A percentile compares a stretch with the other conserved stretches of the same genome.
Conservation (phyloP, 2,888 invertebrate genomes). For the Ptilodon capucinus region DNA sequence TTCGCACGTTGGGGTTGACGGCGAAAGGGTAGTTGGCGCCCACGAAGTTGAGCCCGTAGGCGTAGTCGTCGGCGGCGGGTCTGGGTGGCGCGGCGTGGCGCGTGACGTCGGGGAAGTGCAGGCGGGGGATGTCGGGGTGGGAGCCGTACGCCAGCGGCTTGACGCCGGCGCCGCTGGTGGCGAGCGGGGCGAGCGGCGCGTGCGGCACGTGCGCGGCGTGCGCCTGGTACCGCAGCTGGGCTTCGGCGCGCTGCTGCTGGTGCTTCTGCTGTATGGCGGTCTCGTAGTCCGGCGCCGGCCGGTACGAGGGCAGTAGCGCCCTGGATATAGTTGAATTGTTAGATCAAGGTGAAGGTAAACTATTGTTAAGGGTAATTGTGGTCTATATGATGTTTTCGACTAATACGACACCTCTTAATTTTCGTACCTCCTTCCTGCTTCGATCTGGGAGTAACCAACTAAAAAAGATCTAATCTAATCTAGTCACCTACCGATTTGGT, state of each 20-base stretch:
- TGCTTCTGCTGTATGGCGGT: conserved; percentile 95
- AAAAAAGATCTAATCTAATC: too few species aligned
- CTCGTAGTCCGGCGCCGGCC: conserved; percentile 97
- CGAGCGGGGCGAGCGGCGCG: conserved; percentile 48
- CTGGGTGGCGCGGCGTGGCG: conserved; percentile 65
- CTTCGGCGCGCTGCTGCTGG: conserved; percentile 74
- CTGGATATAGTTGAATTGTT: conserved; percentile 63
- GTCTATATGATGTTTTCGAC: too few species aligned
- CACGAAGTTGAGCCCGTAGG: conserved; percentile 61
- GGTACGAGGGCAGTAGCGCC: conserved; percentile 91
- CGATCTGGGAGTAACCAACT: too few species aligned
- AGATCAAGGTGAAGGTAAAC: neutral
- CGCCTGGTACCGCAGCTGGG: conserved; percentile 66
- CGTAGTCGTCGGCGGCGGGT: conserved; percentile 57
- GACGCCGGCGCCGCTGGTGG: conserved; percentile 20
- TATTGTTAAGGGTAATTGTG: too few species aligned
- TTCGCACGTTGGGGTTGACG: conserved; percentile 64
- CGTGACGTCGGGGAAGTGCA: conserved; percentile 86
- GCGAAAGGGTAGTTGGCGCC: conserved; percentile 67
- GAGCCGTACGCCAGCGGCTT: conserved; percentile 71
- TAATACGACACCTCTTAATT: too few species aligned
- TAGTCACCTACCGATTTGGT: too few species aligned
- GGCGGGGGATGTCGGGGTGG: conserved; percentile 86
- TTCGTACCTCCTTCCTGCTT: too few species aligned
- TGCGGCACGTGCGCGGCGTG: conserved; percentile 59